Percentiles rank a stretch among this genome's conserved stretches.
These are phyloP conservation scores for Heliconius charithonia DNA, from an alignment of 2,888 invertebrate species.

Conservation along the genomic window DNA sequence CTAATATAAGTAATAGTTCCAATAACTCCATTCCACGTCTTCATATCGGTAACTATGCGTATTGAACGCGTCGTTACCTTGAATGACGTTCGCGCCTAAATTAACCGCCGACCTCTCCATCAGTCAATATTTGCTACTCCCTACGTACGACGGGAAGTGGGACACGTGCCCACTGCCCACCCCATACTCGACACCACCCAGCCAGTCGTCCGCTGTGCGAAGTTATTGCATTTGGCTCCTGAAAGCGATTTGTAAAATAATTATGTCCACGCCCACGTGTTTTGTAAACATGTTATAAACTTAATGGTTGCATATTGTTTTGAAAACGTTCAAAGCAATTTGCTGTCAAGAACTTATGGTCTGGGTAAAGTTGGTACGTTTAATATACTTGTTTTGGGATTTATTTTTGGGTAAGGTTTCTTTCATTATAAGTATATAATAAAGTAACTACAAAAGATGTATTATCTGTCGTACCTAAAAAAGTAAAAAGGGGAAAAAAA, in stretches of 20 bases:
- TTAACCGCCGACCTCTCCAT: constrained; percentile 38
- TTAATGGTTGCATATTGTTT: constrained; percentile 2
- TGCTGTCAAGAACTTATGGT: constrained; percentile 2
- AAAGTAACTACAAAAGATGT: too few species aligned
- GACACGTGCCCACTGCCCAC: constrained; percentile 23
- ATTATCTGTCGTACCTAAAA: too few species aligned
- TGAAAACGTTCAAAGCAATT: neutral
- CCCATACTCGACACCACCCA: neutral
- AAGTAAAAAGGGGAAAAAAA: too few species aligned
- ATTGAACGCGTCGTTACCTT: constrained; percentile 33
- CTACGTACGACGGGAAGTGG: constrained; percentile 36
- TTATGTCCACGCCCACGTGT: constrained; percentile 1
- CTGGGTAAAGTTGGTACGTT: neutral
- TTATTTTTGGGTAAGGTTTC: too few species aligned
- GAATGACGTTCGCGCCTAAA: constrained; percentile 39
- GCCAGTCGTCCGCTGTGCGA: neutral
- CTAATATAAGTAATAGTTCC: neutral
- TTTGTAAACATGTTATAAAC: constrained; percentile 17
- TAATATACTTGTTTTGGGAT: neutral
- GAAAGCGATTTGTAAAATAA: constrained; percentile 22
- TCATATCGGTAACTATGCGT: neutral
- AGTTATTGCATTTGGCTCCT: constrained; percentile 21
- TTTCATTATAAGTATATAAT: neutral
- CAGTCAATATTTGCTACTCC: constrained; percentile 42
- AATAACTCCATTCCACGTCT: neutral